A percentile compares a stretch with the other conserved stretches of the same genome.
Evolutionary conservation across 2,888 invertebrate species (phyloP).

Genomic region (Ferrisia virgata): DNA sequence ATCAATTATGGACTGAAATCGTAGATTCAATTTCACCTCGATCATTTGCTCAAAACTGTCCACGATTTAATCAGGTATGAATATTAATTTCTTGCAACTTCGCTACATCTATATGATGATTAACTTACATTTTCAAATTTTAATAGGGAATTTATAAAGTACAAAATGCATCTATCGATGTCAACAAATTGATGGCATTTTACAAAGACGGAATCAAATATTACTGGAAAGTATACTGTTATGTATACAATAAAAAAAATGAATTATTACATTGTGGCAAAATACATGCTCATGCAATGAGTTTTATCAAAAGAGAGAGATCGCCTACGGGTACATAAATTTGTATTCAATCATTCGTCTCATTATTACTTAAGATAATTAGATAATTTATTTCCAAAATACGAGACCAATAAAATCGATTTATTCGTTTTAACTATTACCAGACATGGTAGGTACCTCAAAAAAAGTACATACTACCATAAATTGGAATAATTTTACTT

Average conservation of each 20-base stretch:
- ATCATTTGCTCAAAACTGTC: background rate
- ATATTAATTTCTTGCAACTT: background rate
- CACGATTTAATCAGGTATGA: background rate
- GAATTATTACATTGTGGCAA: background rate
- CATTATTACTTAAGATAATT: too few relatives aligned
- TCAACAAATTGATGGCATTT: background rate
- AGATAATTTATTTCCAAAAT: too few relatives aligned
- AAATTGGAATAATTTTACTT: too few relatives aligned
- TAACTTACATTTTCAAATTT: background rate
- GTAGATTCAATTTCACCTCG: background rate
- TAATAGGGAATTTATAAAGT: background rate
- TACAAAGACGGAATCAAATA: background rate
- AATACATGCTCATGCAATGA: background rate
- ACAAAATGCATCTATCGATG: background rate
- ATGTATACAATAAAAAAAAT: background rate
- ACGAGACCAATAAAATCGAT: too few relatives aligned
- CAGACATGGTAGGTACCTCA: too few relatives aligned
- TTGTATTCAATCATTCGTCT: too few relatives aligned
- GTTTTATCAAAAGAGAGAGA: background rate
- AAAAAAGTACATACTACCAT: too few relatives aligned
- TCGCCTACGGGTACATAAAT: too few relatives aligned
- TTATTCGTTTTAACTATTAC: too few relatives aligned
- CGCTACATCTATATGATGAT: background rate
- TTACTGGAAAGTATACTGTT: background rate
- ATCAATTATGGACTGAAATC: background rate